A percentile compares a stretch with the other conserved stretches of the same genome.
phyloP scores from a whole-genome alignment of 1,140 invertebrate genomes.

The Cotesia glomerata region DNA sequence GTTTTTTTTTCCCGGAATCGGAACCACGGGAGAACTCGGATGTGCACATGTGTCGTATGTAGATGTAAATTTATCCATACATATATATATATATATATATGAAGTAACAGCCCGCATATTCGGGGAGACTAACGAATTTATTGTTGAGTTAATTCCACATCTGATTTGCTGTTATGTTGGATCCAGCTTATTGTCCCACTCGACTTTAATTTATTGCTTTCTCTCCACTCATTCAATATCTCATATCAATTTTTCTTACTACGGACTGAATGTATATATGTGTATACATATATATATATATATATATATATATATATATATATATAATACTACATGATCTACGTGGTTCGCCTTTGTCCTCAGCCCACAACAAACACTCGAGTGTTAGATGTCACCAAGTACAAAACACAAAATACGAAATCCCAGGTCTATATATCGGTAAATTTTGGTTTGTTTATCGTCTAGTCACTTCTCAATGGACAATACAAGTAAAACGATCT shows the following conservation, averaged over 20 bases:
- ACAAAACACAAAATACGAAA: too few relatives aligned
- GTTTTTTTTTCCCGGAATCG: slow-evolving; percentile 3
- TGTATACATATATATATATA: too few relatives aligned
- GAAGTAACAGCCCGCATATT: not conserved
- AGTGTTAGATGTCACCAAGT: too few relatives aligned
- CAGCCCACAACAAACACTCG: too few relatives aligned
- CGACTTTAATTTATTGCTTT: slow-evolving; percentile 26
- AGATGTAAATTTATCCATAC: slow-evolving; percentile 3
- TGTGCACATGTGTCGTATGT: not conserved
- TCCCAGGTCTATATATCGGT: too few relatives aligned
- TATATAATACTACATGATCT: too few relatives aligned
- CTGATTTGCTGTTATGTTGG: not conserved
- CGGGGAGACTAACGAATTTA: slow-evolving; percentile 29
- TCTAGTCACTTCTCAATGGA: too few relatives aligned
- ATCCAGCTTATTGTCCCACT: slow-evolving; percentile 24
- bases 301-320: too few relatives aligned
- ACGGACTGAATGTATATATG: too few relatives aligned
- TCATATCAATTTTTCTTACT: not conserved
- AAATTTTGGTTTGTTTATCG: too few relatives aligned
- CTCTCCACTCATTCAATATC: not conserved
- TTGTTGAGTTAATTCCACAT: slow-evolving; percentile 27
- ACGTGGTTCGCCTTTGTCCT: too few relatives aligned
- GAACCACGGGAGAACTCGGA: slow-evolving; percentile 13
- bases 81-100: slow-evolving; percentile 3
- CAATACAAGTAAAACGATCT: too few relatives aligned